phyloP scores from a whole-genome alignment of 2,888 invertebrate species.

The Orthosia gothica region DNA sequence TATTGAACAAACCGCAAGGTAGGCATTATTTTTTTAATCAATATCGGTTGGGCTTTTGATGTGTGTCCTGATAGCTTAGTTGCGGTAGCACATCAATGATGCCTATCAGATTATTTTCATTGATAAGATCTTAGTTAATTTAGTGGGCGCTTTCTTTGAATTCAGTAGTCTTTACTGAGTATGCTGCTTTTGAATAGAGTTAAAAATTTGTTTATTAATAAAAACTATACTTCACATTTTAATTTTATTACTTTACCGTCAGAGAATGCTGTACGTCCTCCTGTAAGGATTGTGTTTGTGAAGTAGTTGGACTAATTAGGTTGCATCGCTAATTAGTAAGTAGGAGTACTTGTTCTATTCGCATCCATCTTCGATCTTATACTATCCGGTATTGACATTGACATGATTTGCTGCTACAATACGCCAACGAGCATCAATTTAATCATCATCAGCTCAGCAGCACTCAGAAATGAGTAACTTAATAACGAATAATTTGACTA shows the following conservation, averaged over 20 bases:
- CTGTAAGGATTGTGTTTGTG: neutral
- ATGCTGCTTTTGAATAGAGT: neutral
- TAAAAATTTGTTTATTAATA: neutral
- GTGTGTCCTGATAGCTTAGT: slow-evolving; percentile 8
- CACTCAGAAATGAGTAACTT: neutral
- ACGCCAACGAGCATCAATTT: neutral
- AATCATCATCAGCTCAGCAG: neutral
- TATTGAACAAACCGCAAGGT: slow-evolving; percentile 53
- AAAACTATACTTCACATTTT: too few relatives aligned
- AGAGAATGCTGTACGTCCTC: neutral
- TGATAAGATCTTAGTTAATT: neutral
- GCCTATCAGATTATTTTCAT: slow-evolving; percentile 7
- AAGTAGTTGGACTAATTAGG: neutral
- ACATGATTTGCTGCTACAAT: neutral
- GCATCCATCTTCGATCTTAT: neutral
- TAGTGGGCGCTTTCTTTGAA: neutral
- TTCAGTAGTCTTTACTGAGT: neutral
- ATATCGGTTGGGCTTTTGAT: slow-evolving; percentile 28
- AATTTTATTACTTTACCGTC: too few relatives aligned
- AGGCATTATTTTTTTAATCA: slow-evolving; percentile 48
- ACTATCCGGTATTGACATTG: neutral
- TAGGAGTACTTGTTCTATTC: neutral
- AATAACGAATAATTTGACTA: neutral
- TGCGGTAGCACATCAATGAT: slow-evolving; percentile 12
- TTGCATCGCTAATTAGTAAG: neutral